Base-by-base conservation (phyloP, 2,797 vertebrate species). In the Channallabes apus region DNA sequence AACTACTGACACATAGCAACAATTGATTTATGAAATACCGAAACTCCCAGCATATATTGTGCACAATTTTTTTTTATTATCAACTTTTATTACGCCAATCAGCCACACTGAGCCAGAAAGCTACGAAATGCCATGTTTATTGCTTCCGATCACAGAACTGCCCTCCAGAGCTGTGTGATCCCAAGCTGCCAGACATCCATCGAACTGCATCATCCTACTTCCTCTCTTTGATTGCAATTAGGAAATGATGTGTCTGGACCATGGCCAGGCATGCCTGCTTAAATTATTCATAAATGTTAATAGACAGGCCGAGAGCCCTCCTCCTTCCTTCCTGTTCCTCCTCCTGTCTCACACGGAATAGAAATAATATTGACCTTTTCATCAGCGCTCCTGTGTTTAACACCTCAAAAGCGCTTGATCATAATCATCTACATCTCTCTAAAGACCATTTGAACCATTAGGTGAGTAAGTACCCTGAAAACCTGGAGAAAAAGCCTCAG, bases 281-380 rank as follows among this genome's bases (percentile, higher is more conserved):
- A 88, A 91, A 91, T 91, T 90, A 90, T 91, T 90, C 88, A 86
- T 89, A 87, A 91, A 90, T 90, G 89, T 89, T 88, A 91, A 91
- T 89, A 88, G 87, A 77, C 83, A 81, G 86, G 85, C 82, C 80
- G 67, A 86, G 89, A 84, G 82, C 58, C 85, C 84, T 83, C 82
- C 83, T 84, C 73, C 65, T 82, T 84, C 64, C 85, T 84, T 79
- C 86, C 75, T 68, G 82, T 86, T 88, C 85, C 87, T 85, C 81
- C 78, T 82, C 65, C 79, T 51, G 72, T 82, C 76, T 88, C 80
- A 41, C 64, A 0, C 54, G 58, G 69, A 83, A 61, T 86, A 89
- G 87, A 88, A 87, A 91, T 89, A 90, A 91, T 90, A 89, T 89
- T 90, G 89, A 90, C 88, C 90, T 89, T 88, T 88, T 77, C 64